Conservation (phyloP, 2,797 vertebrate species). For the Chromobotia macracanthus region DNA sequence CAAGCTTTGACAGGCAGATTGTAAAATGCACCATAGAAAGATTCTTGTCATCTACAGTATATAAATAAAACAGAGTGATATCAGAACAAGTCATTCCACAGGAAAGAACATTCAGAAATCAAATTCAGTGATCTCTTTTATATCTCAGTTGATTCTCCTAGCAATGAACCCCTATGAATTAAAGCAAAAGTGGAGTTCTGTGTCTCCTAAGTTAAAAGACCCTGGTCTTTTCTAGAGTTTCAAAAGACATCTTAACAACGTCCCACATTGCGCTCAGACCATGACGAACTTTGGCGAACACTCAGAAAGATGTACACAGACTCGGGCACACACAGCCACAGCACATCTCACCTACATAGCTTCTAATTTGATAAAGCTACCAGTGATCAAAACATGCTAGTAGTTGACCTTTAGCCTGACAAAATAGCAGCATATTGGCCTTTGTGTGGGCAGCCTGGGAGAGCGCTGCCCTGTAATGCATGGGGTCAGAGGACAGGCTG, state of each 20-base stretch:
- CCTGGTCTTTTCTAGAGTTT: no score
- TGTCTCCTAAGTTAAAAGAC: background rate
- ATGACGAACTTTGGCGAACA: background rate
- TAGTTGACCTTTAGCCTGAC: slow-evolving; percentile 55
- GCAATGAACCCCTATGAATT: no score
- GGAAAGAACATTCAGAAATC: background rate
- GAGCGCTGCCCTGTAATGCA: slow-evolving; percentile 59
- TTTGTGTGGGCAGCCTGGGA: slow-evolving; percentile 56
- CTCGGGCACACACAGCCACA: slow-evolving; percentile 45
- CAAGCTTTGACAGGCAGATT: slow-evolving; percentile 22
- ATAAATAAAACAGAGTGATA: background rate
- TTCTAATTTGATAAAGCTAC: slow-evolving; percentile 61
- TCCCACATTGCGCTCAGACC: background rate
- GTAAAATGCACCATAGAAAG: slow-evolving; percentile 23
- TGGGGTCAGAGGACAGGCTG: slow-evolving; percentile 58
- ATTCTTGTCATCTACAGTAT: slow-evolving; percentile 16
- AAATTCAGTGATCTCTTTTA: background rate
- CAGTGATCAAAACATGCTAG: slow-evolving; percentile 54
- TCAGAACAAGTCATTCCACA: slow-evolving; percentile 10
- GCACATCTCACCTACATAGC: slow-evolving; percentile 46
- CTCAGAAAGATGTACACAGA: slow-evolving; percentile 63
- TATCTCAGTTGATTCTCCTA: background rate
- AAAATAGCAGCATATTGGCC: slow-evolving; percentile 52
- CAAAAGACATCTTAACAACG: background rate
- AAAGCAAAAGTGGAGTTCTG: background rate